These are phyloP conservation scores for Heliconius sara DNA, from an alignment of 2,888 invertebrate species.

Conservation along the genomic window DNA sequence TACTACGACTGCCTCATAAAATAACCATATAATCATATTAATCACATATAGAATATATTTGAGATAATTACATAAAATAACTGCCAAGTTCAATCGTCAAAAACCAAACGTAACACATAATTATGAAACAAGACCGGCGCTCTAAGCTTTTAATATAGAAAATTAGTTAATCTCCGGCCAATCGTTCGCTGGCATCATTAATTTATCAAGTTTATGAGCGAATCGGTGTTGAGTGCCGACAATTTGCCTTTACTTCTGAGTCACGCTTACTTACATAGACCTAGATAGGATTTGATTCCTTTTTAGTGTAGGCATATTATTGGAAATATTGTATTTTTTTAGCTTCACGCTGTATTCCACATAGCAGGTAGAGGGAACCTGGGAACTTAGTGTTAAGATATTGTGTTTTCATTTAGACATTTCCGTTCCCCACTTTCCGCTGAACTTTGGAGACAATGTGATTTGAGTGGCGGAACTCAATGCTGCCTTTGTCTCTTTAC, in stretches of 20 bases:
- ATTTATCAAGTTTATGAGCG: slow-evolving; percentile 44
- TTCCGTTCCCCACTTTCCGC: too few species aligned
- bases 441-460: too few species aligned
- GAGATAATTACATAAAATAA: background rate
- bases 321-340: background rate
- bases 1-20: too few species aligned
- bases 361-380: too few species aligned
- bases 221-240: slow-evolving; percentile 50
- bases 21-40: too few species aligned
- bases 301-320: background rate
- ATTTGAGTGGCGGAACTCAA: too few species aligned
- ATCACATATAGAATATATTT: too few species aligned
- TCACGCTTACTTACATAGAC: slow-evolving; percentile 46
- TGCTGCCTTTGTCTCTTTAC: too few species aligned
- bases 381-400: too few species aligned
- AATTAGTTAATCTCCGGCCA: slow-evolving; percentile 31
- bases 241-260: slow-evolving; percentile 48
- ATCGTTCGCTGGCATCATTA: slow-evolving; percentile 26
- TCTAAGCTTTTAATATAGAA: slow-evolving; percentile 14
- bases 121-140: slow-evolving; percentile 20
- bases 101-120: slow-evolving; percentile 13
- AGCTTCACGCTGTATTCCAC: too few species aligned
- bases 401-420: too few species aligned
- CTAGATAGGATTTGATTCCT: background rate
- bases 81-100: background rate